Evolutionary conservation across 2,113 vertebrate genomes (phyloP), one percentile per base, ranked within the genome.

Genomic region (Neodontobutis hainanensis): DNA sequence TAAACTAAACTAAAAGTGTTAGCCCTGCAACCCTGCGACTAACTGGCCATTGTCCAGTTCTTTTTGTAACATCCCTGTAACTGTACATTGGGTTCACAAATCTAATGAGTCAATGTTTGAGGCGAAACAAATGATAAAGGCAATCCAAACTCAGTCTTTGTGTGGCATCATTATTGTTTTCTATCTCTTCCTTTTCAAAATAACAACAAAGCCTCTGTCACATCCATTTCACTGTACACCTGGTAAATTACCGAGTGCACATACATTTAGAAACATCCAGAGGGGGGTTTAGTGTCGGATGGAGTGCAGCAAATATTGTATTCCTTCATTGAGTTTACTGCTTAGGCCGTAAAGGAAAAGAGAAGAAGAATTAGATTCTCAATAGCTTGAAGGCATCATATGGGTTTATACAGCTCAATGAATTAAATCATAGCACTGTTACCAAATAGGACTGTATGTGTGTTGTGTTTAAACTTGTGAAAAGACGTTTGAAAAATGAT

Each of bases 301-400:
- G 45, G 12, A 36, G 44, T 15, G 19, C 32, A 61, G 19, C 32
- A 61, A 59, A 68, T 2, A 68, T 44, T 14, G 16, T 19, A 59
- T 66, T 59, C 52, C 44, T 61, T 71, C 80, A 32, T 44, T 72
- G 66, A 48, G 65, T 82, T 82, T 70, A 80, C 72, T 67, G 34
- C 61, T 66, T 12, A 19, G 49, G 46, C 45, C 7, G 56, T 70
- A 72, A 73, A 79, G 51, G 2, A 42, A 40, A 56, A 38, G 32
- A 72, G 34, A 40, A 61, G 40, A 50, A 68, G 42, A 61, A 67
- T 65, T 55, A 64, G 48, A 64, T 53, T 65, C 34, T 60, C 47
- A 6, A 12, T 27, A 46, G 75, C 46, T 73, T 4, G 19, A 9
- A 53, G 43, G 32, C 40, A n/a, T n/a, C 42, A n/a, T 15, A 15